Percentiles rank a stretch among this genome's conserved stretches.
Evolutionary conservation across 1,140 invertebrate genomes (phyloP).

Genomic region (Adelges cooleyi): DNA sequence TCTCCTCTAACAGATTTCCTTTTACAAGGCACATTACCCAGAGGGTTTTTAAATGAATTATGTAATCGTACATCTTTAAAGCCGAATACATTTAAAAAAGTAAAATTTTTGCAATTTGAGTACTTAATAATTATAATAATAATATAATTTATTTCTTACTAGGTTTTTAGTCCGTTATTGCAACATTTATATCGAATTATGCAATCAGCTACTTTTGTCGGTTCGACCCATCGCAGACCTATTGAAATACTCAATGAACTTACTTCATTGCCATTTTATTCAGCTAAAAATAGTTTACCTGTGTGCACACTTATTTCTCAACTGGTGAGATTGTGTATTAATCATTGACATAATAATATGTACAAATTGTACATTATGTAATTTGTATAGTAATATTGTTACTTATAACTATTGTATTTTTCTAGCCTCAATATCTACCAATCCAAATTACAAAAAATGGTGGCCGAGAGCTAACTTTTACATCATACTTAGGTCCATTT

Average conservation of each 20-base stretch:
- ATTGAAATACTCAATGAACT: constrained; percentile 54
- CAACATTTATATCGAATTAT: constrained; percentile 56
- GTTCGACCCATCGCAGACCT: constrained; percentile 55
- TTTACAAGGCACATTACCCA: constrained; percentile 50
- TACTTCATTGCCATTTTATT: constrained; percentile 53
- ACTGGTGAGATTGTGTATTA: constrained; percentile 32
- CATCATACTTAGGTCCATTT: constrained; percentile 81
- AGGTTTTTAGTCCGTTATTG: constrained; percentile 59
- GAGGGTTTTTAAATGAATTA: constrained; percentile 55
- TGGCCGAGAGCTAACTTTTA: constrained; percentile 67
- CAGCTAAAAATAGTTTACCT: constrained; percentile 48
- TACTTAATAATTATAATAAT: background rate
- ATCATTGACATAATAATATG: too few relatives aligned
- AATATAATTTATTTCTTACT: constrained; percentile 30
- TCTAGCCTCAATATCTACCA: constrained; percentile 61
- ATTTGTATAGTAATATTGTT: constrained; percentile 25
- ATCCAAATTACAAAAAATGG: constrained; percentile 53
- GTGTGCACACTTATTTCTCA: constrained; percentile 64
- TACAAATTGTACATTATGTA: too few relatives aligned
- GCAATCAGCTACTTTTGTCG: constrained; percentile 56
- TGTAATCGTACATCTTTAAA: constrained; percentile 46
- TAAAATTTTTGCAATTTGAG: background rate
- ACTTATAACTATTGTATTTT: constrained; percentile 29
- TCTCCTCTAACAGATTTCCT: constrained; percentile 50
- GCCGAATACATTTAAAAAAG: constrained; percentile 34